phyloP scores from a whole-genome alignment of 2,797 vertebrate genomes.

The Phyllotis vaccarum region DNA sequence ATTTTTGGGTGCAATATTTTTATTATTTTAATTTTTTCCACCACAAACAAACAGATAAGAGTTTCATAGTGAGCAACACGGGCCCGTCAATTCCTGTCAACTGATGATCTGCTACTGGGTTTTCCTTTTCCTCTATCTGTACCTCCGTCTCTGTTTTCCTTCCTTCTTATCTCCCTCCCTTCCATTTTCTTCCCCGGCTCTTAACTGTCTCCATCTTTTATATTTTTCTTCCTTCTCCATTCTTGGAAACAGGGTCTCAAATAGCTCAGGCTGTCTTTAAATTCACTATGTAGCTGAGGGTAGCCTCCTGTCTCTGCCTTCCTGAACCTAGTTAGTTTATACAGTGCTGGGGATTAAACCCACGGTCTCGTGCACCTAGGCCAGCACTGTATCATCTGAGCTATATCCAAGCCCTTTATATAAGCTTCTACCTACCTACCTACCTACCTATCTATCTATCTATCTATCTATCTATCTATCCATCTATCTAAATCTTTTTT shows the following conservation, averaged over 20 bases:
- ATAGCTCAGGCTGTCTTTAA: background rate
- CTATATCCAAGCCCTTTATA: background rate
- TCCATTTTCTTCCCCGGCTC: background rate
- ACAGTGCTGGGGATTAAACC: background rate
- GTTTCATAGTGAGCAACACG: background rate
- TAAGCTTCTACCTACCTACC: background rate
- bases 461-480: background rate
- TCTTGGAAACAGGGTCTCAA: background rate
- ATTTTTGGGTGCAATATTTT: constrained; percentile 52
- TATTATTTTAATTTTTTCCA: background rate
- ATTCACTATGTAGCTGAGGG: background rate
- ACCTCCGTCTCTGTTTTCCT: background rate
- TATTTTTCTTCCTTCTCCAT: background rate
- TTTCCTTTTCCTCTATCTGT: background rate
- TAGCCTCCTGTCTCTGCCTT: background rate
- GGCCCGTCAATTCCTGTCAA: background rate
- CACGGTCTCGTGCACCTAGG: background rate
- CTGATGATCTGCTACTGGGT: background rate
- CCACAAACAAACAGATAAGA: background rate
- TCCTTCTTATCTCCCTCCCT: background rate
- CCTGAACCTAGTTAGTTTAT: background rate
- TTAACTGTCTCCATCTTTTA: background rate
- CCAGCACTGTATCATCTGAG: background rate
- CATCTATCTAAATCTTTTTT: background rate
- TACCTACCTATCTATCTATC: background rate